Percentiles rank a stretch among this genome's conserved stretches.
Conservation (phyloP, 2,888 invertebrate genomes). For the Homarus gammarus region DNA sequence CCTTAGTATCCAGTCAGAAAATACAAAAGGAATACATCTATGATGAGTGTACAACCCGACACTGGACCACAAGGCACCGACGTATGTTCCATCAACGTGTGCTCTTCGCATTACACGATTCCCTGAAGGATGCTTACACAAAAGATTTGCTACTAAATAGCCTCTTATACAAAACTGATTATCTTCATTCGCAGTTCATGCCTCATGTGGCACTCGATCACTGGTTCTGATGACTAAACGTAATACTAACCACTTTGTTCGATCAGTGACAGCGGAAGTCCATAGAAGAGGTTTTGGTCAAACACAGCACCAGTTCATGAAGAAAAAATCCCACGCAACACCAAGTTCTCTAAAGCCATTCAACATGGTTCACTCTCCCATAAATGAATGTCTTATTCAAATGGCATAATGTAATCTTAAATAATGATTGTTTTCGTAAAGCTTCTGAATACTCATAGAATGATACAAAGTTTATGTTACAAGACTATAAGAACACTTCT, state of each 20-base stretch:
- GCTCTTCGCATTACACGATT: background rate
- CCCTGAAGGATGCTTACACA: background rate
- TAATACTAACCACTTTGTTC: constrained; percentile 7
- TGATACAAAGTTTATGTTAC: background rate
- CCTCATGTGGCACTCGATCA: background rate
- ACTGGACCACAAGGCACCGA: constrained; percentile 54
- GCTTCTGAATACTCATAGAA: background rate
- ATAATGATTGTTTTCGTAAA: background rate
- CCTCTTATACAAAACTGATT: constrained; percentile 15
- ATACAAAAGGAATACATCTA: constrained; percentile 30
- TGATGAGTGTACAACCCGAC: constrained; percentile 28
- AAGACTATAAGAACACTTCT: constrained; percentile 49
- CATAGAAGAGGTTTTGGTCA: background rate
- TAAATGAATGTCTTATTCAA: constrained; percentile 12
- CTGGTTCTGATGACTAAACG: background rate
- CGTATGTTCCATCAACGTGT: background rate
- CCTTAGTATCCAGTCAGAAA: constrained; percentile 16
- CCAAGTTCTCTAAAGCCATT: background rate
- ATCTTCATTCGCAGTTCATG: background rate
- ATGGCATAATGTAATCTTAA: background rate
- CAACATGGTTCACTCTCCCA: background rate
- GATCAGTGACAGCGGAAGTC: constrained; percentile 15
- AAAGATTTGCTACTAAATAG: background rate
- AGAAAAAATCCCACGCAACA: background rate
- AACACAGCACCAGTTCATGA: constrained; percentile 11